These are phyloP conservation scores for Coboldia fuscipes DNA, from an alignment of 1,140 invertebrate species.

Conservation along the genomic window DNA sequence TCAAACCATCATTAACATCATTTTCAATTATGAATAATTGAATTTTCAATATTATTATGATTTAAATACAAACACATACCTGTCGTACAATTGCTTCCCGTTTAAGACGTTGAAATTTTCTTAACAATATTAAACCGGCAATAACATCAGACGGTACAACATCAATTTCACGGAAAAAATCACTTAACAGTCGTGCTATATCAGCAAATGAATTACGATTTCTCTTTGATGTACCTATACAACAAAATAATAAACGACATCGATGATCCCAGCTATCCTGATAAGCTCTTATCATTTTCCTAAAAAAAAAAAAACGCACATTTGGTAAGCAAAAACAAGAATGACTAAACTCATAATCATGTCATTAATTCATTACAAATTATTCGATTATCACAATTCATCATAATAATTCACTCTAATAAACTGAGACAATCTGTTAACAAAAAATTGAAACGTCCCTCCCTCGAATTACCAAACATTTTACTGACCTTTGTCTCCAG, in stretches of 20 bases:
- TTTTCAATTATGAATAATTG: background rate
- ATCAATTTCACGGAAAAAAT: constrained; percentile 77
- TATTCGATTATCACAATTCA: no score
- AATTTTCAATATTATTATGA: background rate
- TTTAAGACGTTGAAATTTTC: constrained; percentile 65
- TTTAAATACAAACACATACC: constrained; percentile 18
- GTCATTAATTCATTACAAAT: no score
- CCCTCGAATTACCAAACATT: background rate
- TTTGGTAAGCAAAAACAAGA: background rate
- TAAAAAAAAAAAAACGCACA: constrained; percentile 18
- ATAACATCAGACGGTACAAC: constrained; percentile 83
- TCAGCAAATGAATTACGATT: constrained; percentile 70
- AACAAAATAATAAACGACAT: constrained; percentile 68
- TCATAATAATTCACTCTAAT: no score
- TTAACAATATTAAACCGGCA: constrained; percentile 59
- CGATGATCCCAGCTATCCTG: constrained; percentile 80
- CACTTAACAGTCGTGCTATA: constrained; percentile 65
- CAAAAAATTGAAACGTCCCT: background rate
- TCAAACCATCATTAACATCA: background rate
- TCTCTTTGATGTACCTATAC: constrained; percentile 56
- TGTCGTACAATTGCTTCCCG: constrained; percentile 56
- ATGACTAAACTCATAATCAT: no score
- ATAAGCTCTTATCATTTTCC: constrained; percentile 73
- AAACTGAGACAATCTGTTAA: no score
- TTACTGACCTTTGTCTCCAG: constrained; percentile 61